Evolutionary conservation across 2,113 vertebrate species (phyloP).

Genomic region (Phaetusa simplex): DNA sequence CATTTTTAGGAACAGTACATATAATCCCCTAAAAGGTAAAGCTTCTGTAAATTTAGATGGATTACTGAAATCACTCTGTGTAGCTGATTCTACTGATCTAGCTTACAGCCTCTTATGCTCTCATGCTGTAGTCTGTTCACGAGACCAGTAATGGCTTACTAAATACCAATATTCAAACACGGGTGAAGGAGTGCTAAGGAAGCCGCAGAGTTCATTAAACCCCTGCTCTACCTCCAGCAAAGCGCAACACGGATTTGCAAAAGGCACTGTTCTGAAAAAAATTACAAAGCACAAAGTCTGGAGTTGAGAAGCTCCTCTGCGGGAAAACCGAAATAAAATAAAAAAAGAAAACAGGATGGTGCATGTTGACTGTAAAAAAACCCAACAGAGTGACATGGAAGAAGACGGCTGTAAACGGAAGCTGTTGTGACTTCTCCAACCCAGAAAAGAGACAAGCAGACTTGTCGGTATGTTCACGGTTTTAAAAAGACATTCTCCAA

Average conservation of each 20-base stretch:
- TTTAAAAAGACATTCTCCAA: neutral
- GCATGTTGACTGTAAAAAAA: neutral
- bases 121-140: neutral
- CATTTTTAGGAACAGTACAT: neutral
- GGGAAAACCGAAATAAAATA: neutral
- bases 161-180: neutral
- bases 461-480: accelerated
- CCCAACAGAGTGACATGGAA: neutral
- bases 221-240: neutral
- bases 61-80: neutral
- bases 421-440: neutral
- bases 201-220: neutral
- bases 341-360: neutral
- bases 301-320: neutral
- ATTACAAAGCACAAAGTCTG: neutral
- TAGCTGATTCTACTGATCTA: neutral
- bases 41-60: neutral
- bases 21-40: conserved; percentile 25
- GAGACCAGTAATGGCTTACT: neutral
- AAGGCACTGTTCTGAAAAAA: neutral
- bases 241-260: neutral
- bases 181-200: neutral
- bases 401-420: neutral
- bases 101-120: neutral
- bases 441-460: neutral